Base-by-base conservation (phyloP, 2,113 vertebrate species). In the Rattus rattus region DNA sequence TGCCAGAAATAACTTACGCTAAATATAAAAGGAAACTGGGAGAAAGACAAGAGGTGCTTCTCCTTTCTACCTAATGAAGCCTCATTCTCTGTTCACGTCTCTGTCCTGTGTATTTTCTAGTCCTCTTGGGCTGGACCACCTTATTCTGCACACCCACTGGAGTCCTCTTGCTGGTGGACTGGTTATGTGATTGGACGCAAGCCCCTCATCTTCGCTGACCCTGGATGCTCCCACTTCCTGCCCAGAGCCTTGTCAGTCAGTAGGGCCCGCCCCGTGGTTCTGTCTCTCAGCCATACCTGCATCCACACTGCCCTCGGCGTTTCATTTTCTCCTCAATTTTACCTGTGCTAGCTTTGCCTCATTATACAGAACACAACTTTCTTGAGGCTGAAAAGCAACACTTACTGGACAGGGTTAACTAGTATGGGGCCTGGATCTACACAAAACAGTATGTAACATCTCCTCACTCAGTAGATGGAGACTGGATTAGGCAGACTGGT, bases 181-280 rank as follows among this genome's bases (percentile, higher is more conserved):
- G 76, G 54, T 0, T 39, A 20, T 0, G 22, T 4, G 54, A 28
- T 10, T 12, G 24, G 14, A 43, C 0, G 8, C 3, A 7, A 1
- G 1, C 0, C 13, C 1, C 14, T 12, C 13, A 33, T 8, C 19
- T 24, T 2, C 61, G 36, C 39, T 26, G 52, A 30, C 30, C 13
- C n/a, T 3, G 9, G 20, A 10, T 0, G 54, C 77, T 7, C 10
- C 59, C 39, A 30, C 4, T 7, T 54, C 39, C 81, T 59, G 19
- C 70, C 17, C 0, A 14, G n/a, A 43, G 63, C 17, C 39, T 49
- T 30, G 7, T 13, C 28, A 0, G 4, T 67, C 4, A 59, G 52
- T 10, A n/a, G 80, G 7, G 36, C 43, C 26, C 14, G 11, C 1
- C 47, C n/a, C 2, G 24, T 0, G 36, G 6, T 36, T 85, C n/a